phyloP scores from a whole-genome alignment of 2,888 invertebrate genomes.

The Iselma pallidipennis region DNA sequence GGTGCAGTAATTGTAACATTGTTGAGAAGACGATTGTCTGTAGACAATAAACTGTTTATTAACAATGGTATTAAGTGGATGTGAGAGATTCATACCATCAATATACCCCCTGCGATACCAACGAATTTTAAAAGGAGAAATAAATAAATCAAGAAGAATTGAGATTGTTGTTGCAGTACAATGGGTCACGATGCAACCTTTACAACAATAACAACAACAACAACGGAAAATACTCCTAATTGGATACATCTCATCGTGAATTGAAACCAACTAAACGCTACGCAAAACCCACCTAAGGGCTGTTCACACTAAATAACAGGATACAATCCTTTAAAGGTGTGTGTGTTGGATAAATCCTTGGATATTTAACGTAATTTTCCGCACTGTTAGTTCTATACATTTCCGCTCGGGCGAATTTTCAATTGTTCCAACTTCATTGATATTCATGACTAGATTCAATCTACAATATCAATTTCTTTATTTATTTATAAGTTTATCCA shows the following conservation, averaged over 20 bases:
- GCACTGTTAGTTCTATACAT: conserved; percentile 31
- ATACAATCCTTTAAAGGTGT: neutral
- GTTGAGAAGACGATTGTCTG: too few species aligned
- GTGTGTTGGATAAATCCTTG: neutral
- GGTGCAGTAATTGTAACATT: conserved; percentile 31
- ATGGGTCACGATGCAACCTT: neutral
- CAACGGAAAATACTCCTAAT: neutral
- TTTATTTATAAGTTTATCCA: too few species aligned
- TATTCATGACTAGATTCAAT: conserved; percentile 20
- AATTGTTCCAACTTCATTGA: conserved; percentile 33
- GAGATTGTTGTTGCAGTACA: neutral
- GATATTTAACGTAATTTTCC: conserved; percentile 31
- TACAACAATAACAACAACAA: neutral
- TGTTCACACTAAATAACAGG: neutral
- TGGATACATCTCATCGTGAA: neutral
- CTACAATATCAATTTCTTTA: neutral
- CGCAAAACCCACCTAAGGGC: neutral
- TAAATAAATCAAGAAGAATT: neutral
- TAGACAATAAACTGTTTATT: conserved; percentile 23
- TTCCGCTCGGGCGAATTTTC: conserved; percentile 40
- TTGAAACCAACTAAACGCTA: neutral
- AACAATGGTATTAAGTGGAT: conserved; percentile 18
- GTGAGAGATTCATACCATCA: conserved; percentile 2
- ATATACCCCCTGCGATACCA: conserved; percentile 18
- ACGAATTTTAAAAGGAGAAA: conserved; percentile 16